Base-by-base conservation (phyloP, 2,797 vertebrate species). In the Coreius guichenoti region DNA sequence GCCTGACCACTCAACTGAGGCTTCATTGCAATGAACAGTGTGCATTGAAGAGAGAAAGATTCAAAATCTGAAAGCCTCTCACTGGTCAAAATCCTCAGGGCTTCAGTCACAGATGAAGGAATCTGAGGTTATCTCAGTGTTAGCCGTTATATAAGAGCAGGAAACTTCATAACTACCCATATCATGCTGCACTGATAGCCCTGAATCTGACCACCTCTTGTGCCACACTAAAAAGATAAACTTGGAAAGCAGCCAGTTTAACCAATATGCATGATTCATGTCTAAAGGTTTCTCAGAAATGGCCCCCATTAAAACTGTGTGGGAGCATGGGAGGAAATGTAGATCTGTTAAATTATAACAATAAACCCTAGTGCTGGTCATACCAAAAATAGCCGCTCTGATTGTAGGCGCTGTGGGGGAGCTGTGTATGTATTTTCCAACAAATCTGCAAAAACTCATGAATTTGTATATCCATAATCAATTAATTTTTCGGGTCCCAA, bases 101-200 rank as follows among this genome's bases (percentile, higher is more conserved):
- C 77, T 70, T 56, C 16, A 58, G 51, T 85, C 39, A 80, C 49
- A 72, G 65, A 47, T 36, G 56, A 58, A 58, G 51, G 49, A 84
- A 58, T 70, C 36, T 70, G 54, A 80, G 67, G 54, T 72, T 80
- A 56, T 80, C 67, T 72, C n/a, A 45, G 83, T 33, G 63, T 79
- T 79, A 79, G 39, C 23, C n/a, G 23, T 85, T 80, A 80, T 61
- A 77, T 85, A 85, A 85, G 83, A 36, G 56, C 36, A 80, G 65
- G 54, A 80, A 79, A 61, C 54, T 47, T 49, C 39, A 58, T 33
- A 72, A 70, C 83, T 61, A 23, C 45, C 58, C 73, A 65, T 5
- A 65, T 75, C 72, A 75, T 83, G 61, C n/a, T 56, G 19, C 12
- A 78, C 12, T 69, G 63, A 77, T 78, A 26, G 61, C 31, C 39